Evolutionary conservation across 2,797 vertebrate genomes (phyloP).

Genomic region (Tamandua tetradactyla): DNA sequence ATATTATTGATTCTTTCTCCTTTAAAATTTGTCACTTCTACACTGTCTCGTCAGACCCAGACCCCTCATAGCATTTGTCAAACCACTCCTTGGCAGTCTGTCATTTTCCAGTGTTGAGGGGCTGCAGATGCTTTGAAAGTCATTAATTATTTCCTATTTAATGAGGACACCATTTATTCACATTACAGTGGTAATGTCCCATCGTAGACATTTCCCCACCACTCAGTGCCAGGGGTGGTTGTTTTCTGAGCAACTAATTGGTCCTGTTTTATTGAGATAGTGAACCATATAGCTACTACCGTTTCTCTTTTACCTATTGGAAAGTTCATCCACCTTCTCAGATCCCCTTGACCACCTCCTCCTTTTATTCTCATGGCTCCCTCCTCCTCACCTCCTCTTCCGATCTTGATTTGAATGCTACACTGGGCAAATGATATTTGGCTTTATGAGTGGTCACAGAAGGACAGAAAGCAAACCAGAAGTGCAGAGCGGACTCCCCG

Average conservation of each 20-base stretch:
- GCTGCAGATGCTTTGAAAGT: neutral
- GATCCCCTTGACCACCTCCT: neutral
- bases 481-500: rapidly evolving
- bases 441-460: neutral
- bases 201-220: neutral
- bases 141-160: neutral
- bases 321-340: neutral
- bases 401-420: neutral
- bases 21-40: neutral
- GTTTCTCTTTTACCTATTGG: neutral
- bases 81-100: neutral
- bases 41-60: neutral
- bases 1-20: neutral
- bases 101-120: neutral
- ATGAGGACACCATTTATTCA: neutral
- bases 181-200: neutral
- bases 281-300: no score
- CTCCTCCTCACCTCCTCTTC: neutral
- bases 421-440: neutral
- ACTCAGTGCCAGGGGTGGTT: neutral
- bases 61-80: neutral
- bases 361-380: neutral
- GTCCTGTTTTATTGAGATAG: neutral
- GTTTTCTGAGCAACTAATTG: neutral
- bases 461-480: neutral